Evolutionary conservation across 2,888 invertebrate genomes (phyloP).

Genomic region (Pseudoips prasinana): DNA sequence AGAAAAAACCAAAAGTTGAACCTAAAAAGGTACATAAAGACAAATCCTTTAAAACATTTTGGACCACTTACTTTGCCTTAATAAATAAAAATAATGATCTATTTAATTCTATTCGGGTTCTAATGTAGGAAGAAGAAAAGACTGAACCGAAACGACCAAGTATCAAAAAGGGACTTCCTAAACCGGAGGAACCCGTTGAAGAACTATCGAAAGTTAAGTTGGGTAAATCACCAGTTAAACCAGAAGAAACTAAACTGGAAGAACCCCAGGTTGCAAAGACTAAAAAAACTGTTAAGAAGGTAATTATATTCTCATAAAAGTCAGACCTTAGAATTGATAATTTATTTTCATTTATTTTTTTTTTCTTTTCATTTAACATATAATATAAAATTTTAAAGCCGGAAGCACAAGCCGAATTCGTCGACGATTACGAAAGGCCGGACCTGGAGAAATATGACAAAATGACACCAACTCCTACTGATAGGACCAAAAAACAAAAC

Average conservation of each 20-base stretch:
- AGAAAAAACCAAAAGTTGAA: constrained; percentile 63
- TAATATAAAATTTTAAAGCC: constrained; percentile 49
- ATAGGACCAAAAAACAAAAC: constrained; percentile 70
- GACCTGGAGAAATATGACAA: constrained; percentile 87
- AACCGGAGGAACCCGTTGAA: constrained; percentile 69
- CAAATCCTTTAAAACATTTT: too few species aligned
- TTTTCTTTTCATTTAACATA: not conserved
- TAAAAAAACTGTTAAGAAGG: constrained; percentile 66
- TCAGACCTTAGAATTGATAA: too few species aligned
- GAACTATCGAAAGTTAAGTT: constrained; percentile 69
- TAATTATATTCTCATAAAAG: too few species aligned
- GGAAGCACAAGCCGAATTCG: constrained; percentile 75
- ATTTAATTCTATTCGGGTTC: constrained; percentile 4
- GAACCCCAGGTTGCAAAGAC: constrained; percentile 65
- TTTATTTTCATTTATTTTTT: too few species aligned
- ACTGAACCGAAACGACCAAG: constrained; percentile 57
- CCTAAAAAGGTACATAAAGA: constrained; percentile 59
- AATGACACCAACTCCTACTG: constrained; percentile 66
- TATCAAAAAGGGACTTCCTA: constrained; percentile 68
- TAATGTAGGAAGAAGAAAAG: constrained; percentile 57
- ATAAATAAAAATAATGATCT: not conserved
- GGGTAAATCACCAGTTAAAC: constrained; percentile 61
- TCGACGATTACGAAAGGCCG: constrained; percentile 89
- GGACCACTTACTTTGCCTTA: too few species aligned
- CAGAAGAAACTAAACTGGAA: constrained; percentile 57